phyloP scores from a whole-genome alignment of 2,888 invertebrate species.

The Mesochorus sp. region DNA sequence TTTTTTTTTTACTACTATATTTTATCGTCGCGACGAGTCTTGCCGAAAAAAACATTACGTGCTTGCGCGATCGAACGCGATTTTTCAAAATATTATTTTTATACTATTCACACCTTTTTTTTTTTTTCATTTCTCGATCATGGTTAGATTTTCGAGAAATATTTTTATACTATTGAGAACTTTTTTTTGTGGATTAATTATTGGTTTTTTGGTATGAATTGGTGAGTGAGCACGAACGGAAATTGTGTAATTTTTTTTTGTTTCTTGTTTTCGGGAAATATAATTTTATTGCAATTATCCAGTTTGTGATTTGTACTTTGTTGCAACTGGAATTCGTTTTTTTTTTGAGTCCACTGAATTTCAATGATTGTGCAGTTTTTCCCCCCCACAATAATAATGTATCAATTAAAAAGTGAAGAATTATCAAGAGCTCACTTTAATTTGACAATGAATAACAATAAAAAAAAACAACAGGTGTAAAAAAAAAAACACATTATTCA shows the following conservation, averaged over 20 bases:
- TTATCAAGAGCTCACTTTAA: conserved; percentile 2
- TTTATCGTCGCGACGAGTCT: not conserved
- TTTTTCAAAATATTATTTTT: too few species aligned
- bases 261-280: not conserved
- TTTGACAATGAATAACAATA: not conserved
- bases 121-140: not conserved
- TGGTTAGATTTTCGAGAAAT: not conserved
- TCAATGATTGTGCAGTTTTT: too few species aligned
- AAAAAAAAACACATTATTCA: too few species aligned
- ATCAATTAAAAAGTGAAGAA: not conserved
- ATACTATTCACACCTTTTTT: not conserved
- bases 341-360: too few species aligned
- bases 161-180: not conserved
- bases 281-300: too few species aligned
- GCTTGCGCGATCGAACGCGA: too few species aligned
- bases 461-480: too few species aligned
- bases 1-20: not conserved
- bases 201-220: not conserved
- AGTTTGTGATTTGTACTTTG: too few species aligned
- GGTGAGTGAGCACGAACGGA: too few species aligned
- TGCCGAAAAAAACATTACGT: not conserved
- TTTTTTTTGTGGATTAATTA: not conserved
- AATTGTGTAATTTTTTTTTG: not conserved
- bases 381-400: too few species aligned
- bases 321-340: too few species aligned